Evolutionary conservation across 2,797 vertebrate species (phyloP).

Genomic region (Pangasius djambal): DNA sequence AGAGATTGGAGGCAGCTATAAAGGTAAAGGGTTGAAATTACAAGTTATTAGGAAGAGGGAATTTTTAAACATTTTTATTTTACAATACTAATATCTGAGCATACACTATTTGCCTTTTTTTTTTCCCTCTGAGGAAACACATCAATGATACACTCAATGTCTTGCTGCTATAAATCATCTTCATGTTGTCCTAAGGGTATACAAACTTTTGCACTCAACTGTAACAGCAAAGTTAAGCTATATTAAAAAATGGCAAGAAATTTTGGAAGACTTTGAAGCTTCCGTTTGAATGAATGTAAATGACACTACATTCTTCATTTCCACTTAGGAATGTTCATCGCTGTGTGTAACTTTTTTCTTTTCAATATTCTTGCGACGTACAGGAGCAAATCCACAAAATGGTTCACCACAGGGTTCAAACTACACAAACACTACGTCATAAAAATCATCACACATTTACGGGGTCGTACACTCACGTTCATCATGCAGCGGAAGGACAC

Average conservation of each 20-base stretch:
- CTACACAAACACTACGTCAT: constrained; percentile 50
- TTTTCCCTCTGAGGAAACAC: not conserved
- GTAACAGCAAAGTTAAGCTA: constrained; percentile 14
- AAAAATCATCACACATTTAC: constrained; percentile 56
- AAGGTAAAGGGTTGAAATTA: not conserved
- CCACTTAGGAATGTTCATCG: constrained; percentile 32
- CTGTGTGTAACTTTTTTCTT: constrained; percentile 9
- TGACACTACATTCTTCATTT: constrained; percentile 46
- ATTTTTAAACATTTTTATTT: too few relatives aligned
- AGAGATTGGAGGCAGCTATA: not conserved
- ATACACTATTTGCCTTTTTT: not conserved
- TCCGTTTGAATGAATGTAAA: constrained; percentile 19
- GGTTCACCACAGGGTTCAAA: constrained; percentile 45
- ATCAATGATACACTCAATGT: not conserved
- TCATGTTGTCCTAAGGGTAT: not conserved
- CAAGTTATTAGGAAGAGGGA: not conserved
- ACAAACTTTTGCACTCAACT: constrained; percentile 22
- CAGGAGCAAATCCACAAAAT: constrained; percentile 48
- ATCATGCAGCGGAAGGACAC: constrained; percentile 56
- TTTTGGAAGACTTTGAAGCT: constrained; percentile 35
- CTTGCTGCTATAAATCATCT: not conserved
- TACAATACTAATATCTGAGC: not conserved
- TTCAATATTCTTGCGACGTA: constrained; percentile 39
- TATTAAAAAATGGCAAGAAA: constrained; percentile 22
- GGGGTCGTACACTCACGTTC: constrained; percentile 43